Base-by-base conservation (phyloP, 2,113 vertebrate species). In the Leucopsar rothschildi region DNA sequence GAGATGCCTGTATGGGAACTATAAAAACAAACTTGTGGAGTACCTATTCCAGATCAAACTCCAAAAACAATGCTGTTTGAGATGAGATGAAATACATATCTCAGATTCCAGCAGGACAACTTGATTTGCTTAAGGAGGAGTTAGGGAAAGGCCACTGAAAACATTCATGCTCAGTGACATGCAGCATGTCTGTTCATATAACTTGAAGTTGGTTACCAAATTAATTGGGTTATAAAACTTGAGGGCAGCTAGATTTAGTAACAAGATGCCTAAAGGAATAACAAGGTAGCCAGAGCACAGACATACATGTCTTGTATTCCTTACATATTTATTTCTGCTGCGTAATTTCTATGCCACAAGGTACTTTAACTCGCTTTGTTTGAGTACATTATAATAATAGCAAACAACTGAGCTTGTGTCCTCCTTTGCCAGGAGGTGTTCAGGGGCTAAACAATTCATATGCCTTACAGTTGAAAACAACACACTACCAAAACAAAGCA, bases 181-280 rank as follows among this genome's bases (percentile, higher is more conserved):
- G 31, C 23, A 63, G 52, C 0, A 0, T 3, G 2, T 59, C n/a
- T 66, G 15, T 37, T 75, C 12, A 1, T 31, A 15, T 44, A 39
- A 81, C 59, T 60, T 88, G 21, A 61, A 72, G 55, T 11, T 69
- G 45, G 10, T 82, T 92, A 90, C 47, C n/a, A 63, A 70, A 93
- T 44, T 80, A 93, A 69, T 50, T 66, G 12, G 22, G 28, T 81
- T 80, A 66, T 44, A 80, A 78, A 90, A 87, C 28, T 66, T 64
- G 40, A 50, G 23, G 6, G 5, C 12, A 78, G 52, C 20, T 64
- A 71, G 39, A 88, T 75, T 83, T 60, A 83, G 52, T 45, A 80
- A 88, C 35, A 77, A 83, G 47, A 78, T 60, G 63, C 75, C 35
- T 77, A 53, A 63, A 88, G 68, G 44, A 88, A 44, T 80, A 88